These are phyloP conservation scores for Zootermopsis nevadensis DNA, from an alignment of 2,888 invertebrate genomes.

Conservation along the genomic window DNA sequence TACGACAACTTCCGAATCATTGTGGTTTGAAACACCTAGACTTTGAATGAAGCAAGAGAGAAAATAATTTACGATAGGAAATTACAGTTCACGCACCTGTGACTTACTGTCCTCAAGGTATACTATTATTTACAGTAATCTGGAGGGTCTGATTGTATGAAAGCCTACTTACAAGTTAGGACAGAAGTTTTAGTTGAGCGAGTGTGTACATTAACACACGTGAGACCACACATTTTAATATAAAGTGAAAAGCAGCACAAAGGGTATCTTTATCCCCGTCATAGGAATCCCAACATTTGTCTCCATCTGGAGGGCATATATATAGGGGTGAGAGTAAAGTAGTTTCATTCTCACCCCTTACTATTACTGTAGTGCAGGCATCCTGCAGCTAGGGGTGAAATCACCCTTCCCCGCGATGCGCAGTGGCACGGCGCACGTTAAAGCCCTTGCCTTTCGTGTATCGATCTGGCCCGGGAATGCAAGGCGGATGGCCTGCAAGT, in stretches of 20 bases:
- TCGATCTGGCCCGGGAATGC: conserved; percentile 39
- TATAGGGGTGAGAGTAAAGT: conserved; percentile 14
- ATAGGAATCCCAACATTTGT: background rate
- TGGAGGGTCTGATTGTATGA: too few relatives aligned
- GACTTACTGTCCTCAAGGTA: too few relatives aligned
- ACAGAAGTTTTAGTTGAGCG: too few relatives aligned
- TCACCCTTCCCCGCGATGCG: conserved; percentile 22
- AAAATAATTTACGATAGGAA: too few relatives aligned
- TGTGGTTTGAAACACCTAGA: too few relatives aligned
- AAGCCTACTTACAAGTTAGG: too few relatives aligned
- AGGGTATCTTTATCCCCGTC: background rate
- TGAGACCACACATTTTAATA: too few relatives aligned
- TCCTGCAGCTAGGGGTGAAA: conserved; percentile 35
- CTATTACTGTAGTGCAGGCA: conserved; percentile 25
- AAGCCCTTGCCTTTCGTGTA: conserved; percentile 39
- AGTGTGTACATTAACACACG: too few relatives aligned
- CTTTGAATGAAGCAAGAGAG: too few relatives aligned
- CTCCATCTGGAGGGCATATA: background rate
- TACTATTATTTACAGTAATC: too few relatives aligned
- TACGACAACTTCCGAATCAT: too few relatives aligned
- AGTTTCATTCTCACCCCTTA: conserved; percentile 16
- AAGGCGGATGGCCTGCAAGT: conserved; percentile 33
- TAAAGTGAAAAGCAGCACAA: background rate
- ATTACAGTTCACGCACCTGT: too few relatives aligned
- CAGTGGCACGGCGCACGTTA: conserved; percentile 21